phyloP scores from a whole-genome alignment of 2,113 vertebrate species.

The Osmerus mordax region DNA sequence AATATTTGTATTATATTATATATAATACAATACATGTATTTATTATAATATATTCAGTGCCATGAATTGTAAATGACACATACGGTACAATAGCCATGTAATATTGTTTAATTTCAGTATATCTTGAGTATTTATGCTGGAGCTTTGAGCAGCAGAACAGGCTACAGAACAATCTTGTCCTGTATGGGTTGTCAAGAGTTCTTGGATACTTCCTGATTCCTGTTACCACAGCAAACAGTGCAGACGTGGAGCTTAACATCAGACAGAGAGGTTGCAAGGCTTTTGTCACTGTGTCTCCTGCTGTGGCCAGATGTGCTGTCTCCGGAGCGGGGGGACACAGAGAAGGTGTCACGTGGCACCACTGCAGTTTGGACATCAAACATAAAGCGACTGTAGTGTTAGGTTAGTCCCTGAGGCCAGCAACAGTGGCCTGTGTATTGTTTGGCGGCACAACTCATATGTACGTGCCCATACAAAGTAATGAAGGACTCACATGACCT shows the following conservation, averaged over 20 bases:
- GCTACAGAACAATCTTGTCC: slow-evolving; percentile 18
- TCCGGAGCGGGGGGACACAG: background rate
- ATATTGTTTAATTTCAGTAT: background rate
- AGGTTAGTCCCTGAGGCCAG: background rate
- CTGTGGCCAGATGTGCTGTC: background rate
- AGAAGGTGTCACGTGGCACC: slow-evolving; percentile 7
- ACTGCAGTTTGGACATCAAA: background rate
- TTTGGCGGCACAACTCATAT: background rate
- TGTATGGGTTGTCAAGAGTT: slow-evolving; percentile 45
- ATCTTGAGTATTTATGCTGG: slow-evolving; percentile 16
- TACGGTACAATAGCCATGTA: no score
- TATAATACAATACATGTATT: no score
- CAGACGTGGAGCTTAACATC: slow-evolving; percentile 22
- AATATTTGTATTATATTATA: no score
- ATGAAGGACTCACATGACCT: background rate
- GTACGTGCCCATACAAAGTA: background rate
- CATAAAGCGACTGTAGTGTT: no score
- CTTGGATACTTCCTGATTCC: slow-evolving; percentile 51
- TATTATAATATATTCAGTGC: no score
- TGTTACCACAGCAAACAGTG: slow-evolving; percentile 57
- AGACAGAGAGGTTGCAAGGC: slow-evolving; percentile 26
- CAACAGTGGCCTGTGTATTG: background rate
- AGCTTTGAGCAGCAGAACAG: slow-evolving; percentile 43
- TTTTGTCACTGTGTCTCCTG: slow-evolving; percentile 38
- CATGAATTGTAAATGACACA: no score